Evolutionary conservation across 2,797 vertebrate species (phyloP), one percentile per base, ranked within the genome.

Genomic region (Aeoliscus strigatus): DNA sequence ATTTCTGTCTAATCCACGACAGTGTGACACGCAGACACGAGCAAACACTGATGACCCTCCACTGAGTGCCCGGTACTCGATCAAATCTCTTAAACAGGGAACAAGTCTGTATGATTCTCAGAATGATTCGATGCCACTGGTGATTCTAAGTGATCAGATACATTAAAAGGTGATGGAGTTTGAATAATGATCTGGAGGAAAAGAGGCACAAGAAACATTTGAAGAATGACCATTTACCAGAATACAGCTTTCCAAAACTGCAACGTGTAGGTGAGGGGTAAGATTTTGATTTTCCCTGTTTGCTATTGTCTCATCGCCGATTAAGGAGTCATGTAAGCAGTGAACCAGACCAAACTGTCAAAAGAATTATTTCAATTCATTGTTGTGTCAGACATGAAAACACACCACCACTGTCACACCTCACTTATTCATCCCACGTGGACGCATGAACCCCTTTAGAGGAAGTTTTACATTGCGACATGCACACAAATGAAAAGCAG

Each of bases 191-290:
- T 87, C 77, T 77, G 68, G 46, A 80, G 78, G 65, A 73, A 77
- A 75, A 65, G 57, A 76, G 79, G 72, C 78, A 90, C 85, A 87
- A 84, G 76, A 88, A 86, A 88, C 65, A 79, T 70, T 80, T 90
- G 69, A 89, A 84, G 74, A 86, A 82, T 77, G 78, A 82, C 87
- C 57, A 89, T 88, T 91, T 91, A 91, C 89, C 89, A 91, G 88
- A 76, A 91, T 90, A 90, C 89, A 90, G 89, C 89, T 90, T 90
- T 90, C 89, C 89, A 89, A 88, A 82, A 91, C 89, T 28, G 88
- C 87, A 88, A 91, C 86, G 81, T 90, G 86, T 72, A 89, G 89
- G 80, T 91, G 87, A 51, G 87, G 82, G 74, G 77, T 84, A 81
- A 88, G 82, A 90, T 89, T 90, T 85, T 82, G 88, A 90, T 77